These are phyloP conservation scores for Cylloceria caligata DNA, from an alignment of 2,888 invertebrate species.

Conservation along the genomic window DNA sequence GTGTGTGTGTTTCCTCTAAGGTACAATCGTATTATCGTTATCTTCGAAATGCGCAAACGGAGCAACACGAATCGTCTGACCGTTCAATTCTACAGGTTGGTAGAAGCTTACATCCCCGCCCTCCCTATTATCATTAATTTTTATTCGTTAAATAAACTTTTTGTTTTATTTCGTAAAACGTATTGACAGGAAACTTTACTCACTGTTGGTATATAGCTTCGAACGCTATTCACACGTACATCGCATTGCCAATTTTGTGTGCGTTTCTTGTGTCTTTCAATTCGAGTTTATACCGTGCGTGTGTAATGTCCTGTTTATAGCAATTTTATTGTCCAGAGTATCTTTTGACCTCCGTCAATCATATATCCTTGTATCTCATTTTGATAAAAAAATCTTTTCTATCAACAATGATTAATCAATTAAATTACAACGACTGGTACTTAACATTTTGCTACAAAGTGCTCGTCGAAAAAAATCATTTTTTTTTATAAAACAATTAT, in stretches of 20 bases:
- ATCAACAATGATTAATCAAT: no score
- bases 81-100: slow-evolving; percentile 5
- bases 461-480: slow-evolving; percentile 31
- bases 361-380: neutral
- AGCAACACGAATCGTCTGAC: slow-evolving; percentile 39
- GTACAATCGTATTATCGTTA: slow-evolving; percentile 50
- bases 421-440: neutral
- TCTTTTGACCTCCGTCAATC: slow-evolving; percentile 28
- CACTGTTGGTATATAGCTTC: no score
- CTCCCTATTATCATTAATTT: slow-evolving; percentile 17
- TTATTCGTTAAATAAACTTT: slow-evolving; percentile 15
- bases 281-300: slow-evolving; percentile 46
- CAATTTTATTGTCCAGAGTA: slow-evolving; percentile 52
- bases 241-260: slow-evolving; percentile 25
- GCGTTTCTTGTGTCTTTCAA: slow-evolving; percentile 32
- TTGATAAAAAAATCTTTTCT: no score
- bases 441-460: slow-evolving; percentile 22
- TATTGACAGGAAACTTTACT: neutral
- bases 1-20: slow-evolving; percentile 21
- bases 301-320: slow-evolving; percentile 26
- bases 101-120: slow-evolving; percentile 1
- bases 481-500: slow-evolving; percentile 15
- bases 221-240: neutral
- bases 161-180: neutral
- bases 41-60: slow-evolving; percentile 8